Conservation (phyloP, 2,888 invertebrate species). For the Salticus scenicus region DNA sequence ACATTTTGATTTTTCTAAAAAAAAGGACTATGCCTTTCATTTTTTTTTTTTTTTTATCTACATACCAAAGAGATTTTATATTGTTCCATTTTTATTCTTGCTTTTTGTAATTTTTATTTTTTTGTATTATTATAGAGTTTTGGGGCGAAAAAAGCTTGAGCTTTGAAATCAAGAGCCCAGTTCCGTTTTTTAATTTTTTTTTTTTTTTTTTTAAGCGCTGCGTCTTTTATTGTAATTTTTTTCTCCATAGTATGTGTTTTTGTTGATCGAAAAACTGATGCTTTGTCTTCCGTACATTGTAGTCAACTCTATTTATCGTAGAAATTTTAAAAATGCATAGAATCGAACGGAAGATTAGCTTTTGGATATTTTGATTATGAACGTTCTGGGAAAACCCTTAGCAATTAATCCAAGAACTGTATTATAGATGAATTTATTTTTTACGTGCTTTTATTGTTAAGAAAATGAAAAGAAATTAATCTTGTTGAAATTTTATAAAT, state of each 20-base stretch:
- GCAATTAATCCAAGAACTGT: not conserved
- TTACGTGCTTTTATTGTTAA: not conserved
- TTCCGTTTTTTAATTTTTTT: not conserved
- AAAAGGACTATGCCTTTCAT: constrained; percentile 23
- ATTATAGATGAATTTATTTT: constrained; percentile 1
- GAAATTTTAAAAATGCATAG: constrained; percentile 48
- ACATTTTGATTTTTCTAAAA: not conserved
- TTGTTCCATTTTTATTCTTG: constrained; percentile 61
- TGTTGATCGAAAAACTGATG: constrained; percentile 58
- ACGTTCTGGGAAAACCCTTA: constrained; percentile 55
- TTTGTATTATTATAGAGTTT: constrained; percentile 48
- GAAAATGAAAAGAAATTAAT: constrained; percentile 5
- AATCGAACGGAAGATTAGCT: constrained; percentile 15
- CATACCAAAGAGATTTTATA: constrained; percentile 68
- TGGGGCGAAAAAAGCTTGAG: constrained; percentile 21
- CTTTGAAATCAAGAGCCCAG: not conserved
- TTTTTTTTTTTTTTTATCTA: constrained; percentile 36
- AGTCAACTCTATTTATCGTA: constrained; percentile 66
- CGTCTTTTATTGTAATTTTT: constrained; percentile 41
- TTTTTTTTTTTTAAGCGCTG: constrained; percentile 20
- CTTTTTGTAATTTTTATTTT: constrained; percentile 61
- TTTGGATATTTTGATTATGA: constrained; percentile 17
- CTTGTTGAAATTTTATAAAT: not conserved
- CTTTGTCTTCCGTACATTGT: constrained; percentile 54
- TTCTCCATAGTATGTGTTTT: constrained; percentile 47